Evolutionary conservation across 1,140 invertebrate genomes (phyloP), one percentile per base, ranked within the genome.

Genomic region (Hyles vespertilio): DNA sequence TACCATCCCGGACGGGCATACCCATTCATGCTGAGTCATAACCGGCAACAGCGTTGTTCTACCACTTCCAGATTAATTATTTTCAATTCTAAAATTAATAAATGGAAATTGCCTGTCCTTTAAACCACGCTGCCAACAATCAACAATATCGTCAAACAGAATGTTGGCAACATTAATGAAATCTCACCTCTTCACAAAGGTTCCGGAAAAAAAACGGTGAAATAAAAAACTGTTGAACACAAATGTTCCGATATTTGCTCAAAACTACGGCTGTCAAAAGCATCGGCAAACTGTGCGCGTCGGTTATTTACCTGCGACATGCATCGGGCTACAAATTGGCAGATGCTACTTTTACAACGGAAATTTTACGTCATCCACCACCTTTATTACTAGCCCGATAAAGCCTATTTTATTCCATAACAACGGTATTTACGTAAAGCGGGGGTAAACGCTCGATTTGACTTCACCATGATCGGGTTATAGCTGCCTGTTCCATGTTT

Each of bases 191-290:
- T 22, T 22, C 22, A 22, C 22, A 22, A 22, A 22, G 22, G 22
- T 22, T 22, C 22, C 22, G 22, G 22, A 22, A 22, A 22, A 22
- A 22, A 22, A 22, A 22, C 22, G 22, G 22, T 22, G 22, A 22
- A 22, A 22, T 22, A 22, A 22, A 22, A 22, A 22, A 22, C 32
- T 34, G 9, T 7, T 46, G 54, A 51, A 61, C 32, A 58, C 70
- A 67, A 77, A 74, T 70, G 76, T 68, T 65, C 64, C 65, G 55
- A 65, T 80, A 75, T 84, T 79, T 84, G 77, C 73, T 65, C 73
- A 72, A 72, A 63, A 77, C 68, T 76, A 70, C 70, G 77, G 69
- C 80, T 81, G 80, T 81, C 81, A 82, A 84, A 84, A 83, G 81
- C 81, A 77, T 81, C 65, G 72, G 81, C 71, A 79, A 81, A 81